phyloP scores from a whole-genome alignment of 2,888 invertebrate genomes.

The Drosophila multiciliata region DNA sequence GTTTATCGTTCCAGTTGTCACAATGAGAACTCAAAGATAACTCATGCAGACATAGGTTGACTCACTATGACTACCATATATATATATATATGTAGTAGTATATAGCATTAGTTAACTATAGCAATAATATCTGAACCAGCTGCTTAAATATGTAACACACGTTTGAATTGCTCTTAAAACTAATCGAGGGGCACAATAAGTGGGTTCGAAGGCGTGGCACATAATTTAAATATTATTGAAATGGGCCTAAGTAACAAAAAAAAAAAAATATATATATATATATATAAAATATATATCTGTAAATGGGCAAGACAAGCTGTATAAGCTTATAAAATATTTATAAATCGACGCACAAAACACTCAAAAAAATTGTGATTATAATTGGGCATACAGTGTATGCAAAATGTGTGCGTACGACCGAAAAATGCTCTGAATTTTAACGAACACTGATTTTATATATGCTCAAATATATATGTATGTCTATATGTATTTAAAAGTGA shows the following conservation, averaged over 20 bases:
- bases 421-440: neutral
- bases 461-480: neutral
- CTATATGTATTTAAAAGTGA: neutral
- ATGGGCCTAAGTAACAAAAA: neutral
- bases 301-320: slow-evolving; percentile 1
- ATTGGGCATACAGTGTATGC: slow-evolving; percentile 48
- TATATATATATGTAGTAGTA: neutral
- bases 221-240: slow-evolving; percentile 27
- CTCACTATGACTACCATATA: neutral
- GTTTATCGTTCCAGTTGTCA: slow-evolving; percentile 33
- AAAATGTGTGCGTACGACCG: neutral
- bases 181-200: slow-evolving; percentile 2
- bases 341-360: slow-evolving; percentile 32
- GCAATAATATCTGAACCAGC: neutral
- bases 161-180: neutral
- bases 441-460: neutral
- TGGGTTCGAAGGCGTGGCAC: neutral
- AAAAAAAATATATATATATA: neutral
- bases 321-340: slow-evolving; percentile 60
- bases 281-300: too few species aligned
- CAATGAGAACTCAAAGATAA: slow-evolving; percentile 14
- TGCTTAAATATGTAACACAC: neutral
- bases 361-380: slow-evolving; percentile 50
- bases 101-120: neutral
- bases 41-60: neutral